phyloP scores from a whole-genome alignment of 2,797 vertebrate genomes.

The Vireo griseus region DNA sequence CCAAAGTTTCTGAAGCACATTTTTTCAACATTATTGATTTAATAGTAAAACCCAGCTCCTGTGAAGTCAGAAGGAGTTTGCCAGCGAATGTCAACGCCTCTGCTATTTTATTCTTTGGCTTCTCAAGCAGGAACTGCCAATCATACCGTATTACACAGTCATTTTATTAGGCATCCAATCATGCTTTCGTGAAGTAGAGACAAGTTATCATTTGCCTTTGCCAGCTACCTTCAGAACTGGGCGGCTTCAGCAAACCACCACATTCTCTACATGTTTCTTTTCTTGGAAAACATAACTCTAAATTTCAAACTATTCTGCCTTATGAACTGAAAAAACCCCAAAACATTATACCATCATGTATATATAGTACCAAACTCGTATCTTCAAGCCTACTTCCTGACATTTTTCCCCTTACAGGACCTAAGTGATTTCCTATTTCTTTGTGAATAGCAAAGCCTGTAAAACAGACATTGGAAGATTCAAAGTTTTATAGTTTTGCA shows the following conservation, averaged over 20 bases:
- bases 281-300: not conserved
- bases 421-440: not conserved
- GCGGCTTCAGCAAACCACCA: not conserved
- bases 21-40: not conserved
- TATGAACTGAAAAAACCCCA: not conserved
- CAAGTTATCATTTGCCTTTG: not conserved
- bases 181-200: not conserved
- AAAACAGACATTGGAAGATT: not conserved
- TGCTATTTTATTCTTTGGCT: constrained; percentile 19
- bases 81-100: not conserved
- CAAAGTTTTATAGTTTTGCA: not conserved
- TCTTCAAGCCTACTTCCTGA: not conserved
- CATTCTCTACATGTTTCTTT: not conserved
- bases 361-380: not conserved
- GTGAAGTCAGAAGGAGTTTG: not conserved
- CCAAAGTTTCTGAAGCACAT: constrained; percentile 2
- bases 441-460: not conserved
- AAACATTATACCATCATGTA: not conserved
- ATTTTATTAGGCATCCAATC: not conserved
- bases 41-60: not conserved
- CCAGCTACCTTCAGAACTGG: not conserved
- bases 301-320: not conserved
- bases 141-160: not conserved
- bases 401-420: not conserved
- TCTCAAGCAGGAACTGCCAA: constrained; percentile 15